Evolutionary conservation across 2,113 vertebrate species (phyloP).

Genomic region (Eublepharis macularius): DNA sequence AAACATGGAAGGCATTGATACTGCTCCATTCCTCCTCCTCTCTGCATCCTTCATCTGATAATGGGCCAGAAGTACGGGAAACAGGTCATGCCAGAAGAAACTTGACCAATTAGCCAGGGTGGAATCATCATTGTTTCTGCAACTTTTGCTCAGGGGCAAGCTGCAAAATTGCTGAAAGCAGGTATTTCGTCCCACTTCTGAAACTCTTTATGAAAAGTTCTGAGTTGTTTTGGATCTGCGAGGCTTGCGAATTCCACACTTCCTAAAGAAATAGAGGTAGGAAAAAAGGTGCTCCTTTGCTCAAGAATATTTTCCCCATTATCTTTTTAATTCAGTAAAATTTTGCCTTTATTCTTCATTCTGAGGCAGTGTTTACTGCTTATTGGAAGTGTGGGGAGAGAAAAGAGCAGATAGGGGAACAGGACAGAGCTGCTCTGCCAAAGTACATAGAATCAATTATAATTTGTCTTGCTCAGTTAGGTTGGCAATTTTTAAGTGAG

Average conservation of each 20-base stretch:
- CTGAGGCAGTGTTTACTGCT: not conserved
- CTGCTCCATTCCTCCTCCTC: no score
- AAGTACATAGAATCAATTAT: conserved; percentile 52
- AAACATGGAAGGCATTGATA: no score
- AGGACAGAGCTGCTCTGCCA: conserved; percentile 35
- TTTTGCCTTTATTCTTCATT: not conserved
- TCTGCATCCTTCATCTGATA: no score
- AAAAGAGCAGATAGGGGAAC: not conserved
- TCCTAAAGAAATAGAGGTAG: not conserved
- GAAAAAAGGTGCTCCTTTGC: not conserved
- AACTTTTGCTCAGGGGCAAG: not conserved
- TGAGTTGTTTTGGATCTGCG: not conserved
- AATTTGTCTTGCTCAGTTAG: conserved; percentile 48
- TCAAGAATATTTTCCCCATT: not conserved
- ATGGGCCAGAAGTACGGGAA: no score
- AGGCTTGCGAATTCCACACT: rapidly evolving
- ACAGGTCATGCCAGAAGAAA: no score
- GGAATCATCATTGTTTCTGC: no score
- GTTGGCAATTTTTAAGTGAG: conserved; percentile 53
- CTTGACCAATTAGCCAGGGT: no score
- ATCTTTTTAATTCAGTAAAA: not conserved
- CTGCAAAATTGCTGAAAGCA: not conserved
- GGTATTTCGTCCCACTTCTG: not conserved
- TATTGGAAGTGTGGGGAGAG: rapidly evolving
- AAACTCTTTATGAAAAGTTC: not conserved